Conservation (phyloP, 53 echinoderm and acorn worm species). For the Hippasteria phrygiana region DNA sequence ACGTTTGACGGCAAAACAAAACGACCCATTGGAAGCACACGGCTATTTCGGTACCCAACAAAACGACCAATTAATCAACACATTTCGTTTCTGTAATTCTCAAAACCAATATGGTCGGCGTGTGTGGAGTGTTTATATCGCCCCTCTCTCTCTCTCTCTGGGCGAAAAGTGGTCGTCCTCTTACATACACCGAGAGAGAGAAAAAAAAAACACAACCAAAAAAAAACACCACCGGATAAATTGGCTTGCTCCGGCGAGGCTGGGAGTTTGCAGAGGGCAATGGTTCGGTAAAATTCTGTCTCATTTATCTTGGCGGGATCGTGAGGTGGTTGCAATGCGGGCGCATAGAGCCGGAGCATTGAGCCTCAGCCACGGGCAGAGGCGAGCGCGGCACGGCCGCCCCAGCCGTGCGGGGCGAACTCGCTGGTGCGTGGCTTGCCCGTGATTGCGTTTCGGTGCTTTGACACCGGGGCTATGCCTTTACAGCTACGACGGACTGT, state of each 20-base stretch:
- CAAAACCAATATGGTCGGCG: slow-evolving; percentile 50
- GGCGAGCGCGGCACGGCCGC: not conserved
- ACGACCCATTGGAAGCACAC: slow-evolving; percentile 47
- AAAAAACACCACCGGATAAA: slow-evolving; percentile 43
- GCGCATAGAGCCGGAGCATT: slow-evolving; percentile 15
- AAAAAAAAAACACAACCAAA: not conserved
- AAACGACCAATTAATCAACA: slow-evolving; percentile 62
- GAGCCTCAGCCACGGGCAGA: not conserved
- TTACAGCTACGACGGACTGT: not conserved
- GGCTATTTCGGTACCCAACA: slow-evolving; percentile 13
- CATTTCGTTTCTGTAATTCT: slow-evolving; percentile 62
- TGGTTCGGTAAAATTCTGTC: slow-evolving; percentile 59
- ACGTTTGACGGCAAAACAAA: slow-evolving; percentile 32
- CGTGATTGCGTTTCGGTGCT: slow-evolving; percentile 30
- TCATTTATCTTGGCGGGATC: slow-evolving; percentile 60
- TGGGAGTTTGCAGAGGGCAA: slow-evolving; percentile 52
- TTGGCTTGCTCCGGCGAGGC: slow-evolving; percentile 42
- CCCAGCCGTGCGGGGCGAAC: not conserved
- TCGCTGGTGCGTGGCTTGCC: slow-evolving; percentile 51
- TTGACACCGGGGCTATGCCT: not conserved
- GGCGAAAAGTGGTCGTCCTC: slow-evolving; percentile 34
- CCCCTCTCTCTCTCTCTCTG: slow-evolving; percentile 37
- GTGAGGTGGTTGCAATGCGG: slow-evolving; percentile 40
- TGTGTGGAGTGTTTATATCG: slow-evolving; percentile 27
- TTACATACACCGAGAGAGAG: not conserved